A percentile compares a stretch with the other conserved stretches of the same genome.
Evolutionary conservation across 1,140 invertebrate species (phyloP).

Genomic region (Orchesella cincta): DNA sequence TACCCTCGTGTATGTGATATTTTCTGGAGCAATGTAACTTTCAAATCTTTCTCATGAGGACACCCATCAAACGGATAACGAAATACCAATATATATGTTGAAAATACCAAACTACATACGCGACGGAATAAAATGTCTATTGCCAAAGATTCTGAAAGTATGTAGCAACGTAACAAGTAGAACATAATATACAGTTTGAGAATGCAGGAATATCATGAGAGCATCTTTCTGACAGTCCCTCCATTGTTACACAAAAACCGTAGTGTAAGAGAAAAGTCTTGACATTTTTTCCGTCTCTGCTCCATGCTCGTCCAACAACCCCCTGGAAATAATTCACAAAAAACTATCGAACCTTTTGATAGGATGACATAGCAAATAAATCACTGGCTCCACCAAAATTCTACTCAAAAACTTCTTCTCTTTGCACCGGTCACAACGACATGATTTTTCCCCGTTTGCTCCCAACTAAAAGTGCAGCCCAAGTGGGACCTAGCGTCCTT

Average conservation of each 20-base stretch:
- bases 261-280: slow-evolving; percentile 13
- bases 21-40: slow-evolving; percentile 10
- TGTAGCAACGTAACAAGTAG: not conserved
- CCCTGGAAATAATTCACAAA: slow-evolving; percentile 46
- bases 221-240: not conserved
- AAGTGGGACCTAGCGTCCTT: not conserved
- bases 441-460: slow-evolving; percentile 19
- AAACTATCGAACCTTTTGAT: slow-evolving; percentile 47
- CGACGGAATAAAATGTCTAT: not conserved
- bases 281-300: slow-evolving; percentile 19
- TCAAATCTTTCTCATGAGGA: slow-evolving; percentile 15
- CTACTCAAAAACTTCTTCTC: slow-evolving; percentile 6
- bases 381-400: slow-evolving; percentile 45
- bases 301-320: slow-evolving; percentile 14
- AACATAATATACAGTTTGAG: not conserved
- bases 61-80: slow-evolving; percentile 13
- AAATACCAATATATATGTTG: not conserved
- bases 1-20: no score
- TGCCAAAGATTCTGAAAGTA: no score
- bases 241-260: no score
- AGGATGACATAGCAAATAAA: slow-evolving; percentile 46
- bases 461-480: not conserved
- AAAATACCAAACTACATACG: slow-evolving; percentile 13
- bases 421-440: not conserved
- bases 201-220: not conserved